Percentiles rank a stretch among this genome's conserved stretches.
Evolutionary conservation across 2,797 vertebrate species (phyloP).

Genomic region (Pseudocheirus occidentalis): DNA sequence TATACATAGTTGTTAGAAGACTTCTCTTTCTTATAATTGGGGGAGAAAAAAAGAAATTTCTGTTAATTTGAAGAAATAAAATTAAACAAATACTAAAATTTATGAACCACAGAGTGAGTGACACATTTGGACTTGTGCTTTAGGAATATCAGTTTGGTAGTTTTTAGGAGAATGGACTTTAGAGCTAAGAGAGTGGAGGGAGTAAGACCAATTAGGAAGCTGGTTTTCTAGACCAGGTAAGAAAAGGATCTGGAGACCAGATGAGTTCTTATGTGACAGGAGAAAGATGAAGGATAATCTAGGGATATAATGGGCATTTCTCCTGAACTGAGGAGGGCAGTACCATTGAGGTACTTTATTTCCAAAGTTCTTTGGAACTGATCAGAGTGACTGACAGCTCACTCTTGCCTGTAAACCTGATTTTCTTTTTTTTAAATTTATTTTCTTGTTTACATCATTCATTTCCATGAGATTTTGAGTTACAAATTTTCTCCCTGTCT

Average conservation of each 20-base stretch:
- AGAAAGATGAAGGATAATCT: neutral
- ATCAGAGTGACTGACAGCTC: neutral
- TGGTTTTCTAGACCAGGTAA: neutral
- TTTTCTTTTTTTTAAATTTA: too few relatives aligned
- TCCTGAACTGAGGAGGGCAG: neutral
- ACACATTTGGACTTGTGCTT: neutral
- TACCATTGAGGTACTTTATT: neutral
- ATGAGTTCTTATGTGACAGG: neutral
- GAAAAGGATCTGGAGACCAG: neutral
- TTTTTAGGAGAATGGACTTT: neutral
- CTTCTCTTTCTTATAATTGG: neutral
- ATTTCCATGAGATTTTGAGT: too few relatives aligned
- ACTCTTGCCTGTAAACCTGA: neutral
- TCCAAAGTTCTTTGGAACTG: neutral
- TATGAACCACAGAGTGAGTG: neutral
- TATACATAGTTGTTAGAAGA: neutral
- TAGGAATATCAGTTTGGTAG: neutral
- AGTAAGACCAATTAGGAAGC: neutral
- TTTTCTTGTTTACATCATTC: too few relatives aligned
- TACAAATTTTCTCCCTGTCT: too few relatives aligned
- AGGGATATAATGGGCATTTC: neutral
- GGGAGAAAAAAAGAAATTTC: neutral
- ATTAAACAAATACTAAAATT: neutral
- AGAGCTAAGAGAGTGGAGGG: neutral
- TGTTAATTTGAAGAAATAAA: neutral